A percentile compares a stretch with the other conserved stretches of the same genome.
phyloP scores from a whole-genome alignment of 2,797 vertebrate genomes.

The Sylvia borin region DNA sequence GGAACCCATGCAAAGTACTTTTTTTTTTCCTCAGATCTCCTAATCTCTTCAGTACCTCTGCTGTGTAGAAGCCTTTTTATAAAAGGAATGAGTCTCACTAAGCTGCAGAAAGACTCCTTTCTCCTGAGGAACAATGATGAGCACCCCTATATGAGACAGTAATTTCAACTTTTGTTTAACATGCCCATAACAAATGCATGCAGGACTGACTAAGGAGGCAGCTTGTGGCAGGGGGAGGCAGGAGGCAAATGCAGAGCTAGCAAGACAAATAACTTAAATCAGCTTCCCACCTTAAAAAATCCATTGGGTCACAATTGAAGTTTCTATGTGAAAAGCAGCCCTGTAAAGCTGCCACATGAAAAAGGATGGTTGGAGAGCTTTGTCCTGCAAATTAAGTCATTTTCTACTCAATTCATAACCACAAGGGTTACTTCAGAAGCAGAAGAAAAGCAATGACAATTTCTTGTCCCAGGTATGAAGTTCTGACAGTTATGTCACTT shows the following conservation, averaged over 20 bases:
- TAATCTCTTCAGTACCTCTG: background rate
- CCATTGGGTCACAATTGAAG: background rate
- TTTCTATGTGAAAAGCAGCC: conserved; percentile 30
- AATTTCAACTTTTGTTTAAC: background rate
- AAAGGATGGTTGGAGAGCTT: background rate
- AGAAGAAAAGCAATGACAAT: background rate
- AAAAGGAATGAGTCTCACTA: background rate
- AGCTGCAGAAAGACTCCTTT: background rate
- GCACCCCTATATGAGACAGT: background rate
- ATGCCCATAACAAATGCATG: background rate
- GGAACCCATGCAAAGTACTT: background rate
- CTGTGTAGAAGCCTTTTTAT: background rate
- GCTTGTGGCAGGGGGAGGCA: background rate
- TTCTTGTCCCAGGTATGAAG: background rate
- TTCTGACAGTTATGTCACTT: background rate
- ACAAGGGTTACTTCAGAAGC: background rate
- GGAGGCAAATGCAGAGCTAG: background rate
- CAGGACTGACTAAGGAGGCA: background rate
- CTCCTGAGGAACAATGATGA: background rate
- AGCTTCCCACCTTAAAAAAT: background rate
- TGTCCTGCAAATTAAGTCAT: background rate
- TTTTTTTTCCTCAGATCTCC: background rate
- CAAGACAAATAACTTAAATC: background rate
- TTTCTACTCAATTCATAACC: background rate
- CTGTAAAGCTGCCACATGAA: background rate